Evolutionary conservation across 1,140 invertebrate genomes (phyloP), one percentile per base, ranked within the genome.

Genomic region (Orussus abietinus): DNA sequence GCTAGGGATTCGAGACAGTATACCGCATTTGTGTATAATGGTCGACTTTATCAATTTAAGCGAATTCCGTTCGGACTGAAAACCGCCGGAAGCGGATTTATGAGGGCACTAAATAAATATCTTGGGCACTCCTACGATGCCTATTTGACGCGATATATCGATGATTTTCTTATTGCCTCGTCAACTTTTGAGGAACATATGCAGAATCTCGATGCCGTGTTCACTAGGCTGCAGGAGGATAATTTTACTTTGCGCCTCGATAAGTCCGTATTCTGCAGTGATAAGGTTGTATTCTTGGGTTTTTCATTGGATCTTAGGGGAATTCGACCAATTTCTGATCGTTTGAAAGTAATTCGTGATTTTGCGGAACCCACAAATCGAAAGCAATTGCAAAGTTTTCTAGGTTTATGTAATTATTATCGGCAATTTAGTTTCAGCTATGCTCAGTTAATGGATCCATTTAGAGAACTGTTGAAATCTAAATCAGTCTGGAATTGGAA

Each of bases 1-100:
- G 37, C 22, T n/a, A 26, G 36, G 32, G 33, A 49, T 1, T 61
- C 58, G 21, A 45, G 38, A 10, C 48, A 56, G 28, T 66, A 60
- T 42, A 67, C 62, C 5, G 58, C 57, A 0, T 69, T 66, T 35
- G 22, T 53, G 5, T 56, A 59, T 44, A 49, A 63, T 42, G 49
- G 53, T 1, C 47, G n/a, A 0, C 22, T 42, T 3, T 46, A 51
- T 37, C 39, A 51, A 13, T 54, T 45, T 10, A n/a, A 19, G 17
- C 13, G 34, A 15, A 12, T 36, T 3, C 34, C 34, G 1, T 36
- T 33, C 15, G 31, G 31, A 10, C 3, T 33, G 31, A 33, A 33
- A 14, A 33, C 31, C 10, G 31, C 31, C 2, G 31, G 31, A 9
- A 3, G 31, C 14, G 31, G 31, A n/a, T 33, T 33, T 14, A 33